Conservation (phyloP, 2,888 invertebrate species). For the Phymatocera aterrima region DNA sequence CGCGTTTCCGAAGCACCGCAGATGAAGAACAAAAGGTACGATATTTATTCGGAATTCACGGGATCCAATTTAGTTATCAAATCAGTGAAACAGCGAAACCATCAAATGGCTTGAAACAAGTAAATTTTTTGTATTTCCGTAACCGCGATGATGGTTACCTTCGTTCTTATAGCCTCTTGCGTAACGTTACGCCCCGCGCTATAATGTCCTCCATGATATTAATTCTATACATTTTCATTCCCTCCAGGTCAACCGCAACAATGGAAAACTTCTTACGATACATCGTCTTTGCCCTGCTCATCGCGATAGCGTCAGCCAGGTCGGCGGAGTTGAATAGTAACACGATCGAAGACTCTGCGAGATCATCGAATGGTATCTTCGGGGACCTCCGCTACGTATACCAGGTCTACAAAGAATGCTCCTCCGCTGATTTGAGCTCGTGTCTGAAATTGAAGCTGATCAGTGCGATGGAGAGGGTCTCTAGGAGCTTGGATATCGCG, state of each 20-base stretch:
- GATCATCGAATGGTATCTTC: conserved; percentile 71
- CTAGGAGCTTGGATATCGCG: conserved; percentile 80
- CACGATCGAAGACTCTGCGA: conserved; percentile 66
- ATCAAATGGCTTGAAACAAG: neutral
- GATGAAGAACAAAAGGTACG: conserved; percentile 14
- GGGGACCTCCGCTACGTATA: conserved; percentile 85
- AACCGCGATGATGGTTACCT: neutral
- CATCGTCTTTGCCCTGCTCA: conserved; percentile 61
- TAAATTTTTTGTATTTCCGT: neutral
- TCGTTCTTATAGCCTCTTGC: too few relatives aligned
- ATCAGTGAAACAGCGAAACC: neutral
- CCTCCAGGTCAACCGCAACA: conserved; percentile 46
- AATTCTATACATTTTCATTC: neutral
- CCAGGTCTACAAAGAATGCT: conserved; percentile 89
- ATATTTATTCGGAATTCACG: neutral
- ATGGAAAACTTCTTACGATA: conserved; percentile 65
- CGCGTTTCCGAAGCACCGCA: neutral
- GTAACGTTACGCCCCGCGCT: neutral
- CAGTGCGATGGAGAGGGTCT: conserved; percentile 85
- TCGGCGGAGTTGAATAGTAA: conserved; percentile 67
- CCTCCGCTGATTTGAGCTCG: conserved; percentile 79
- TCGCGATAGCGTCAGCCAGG: conserved; percentile 65
- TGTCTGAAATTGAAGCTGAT: conserved; percentile 89
- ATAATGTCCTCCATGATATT: neutral
- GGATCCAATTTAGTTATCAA: neutral